Evolutionary conservation across 2,888 invertebrate genomes (phyloP), one percentile per base, ranked within the genome.

Genomic region (Atrina japonica): DNA sequence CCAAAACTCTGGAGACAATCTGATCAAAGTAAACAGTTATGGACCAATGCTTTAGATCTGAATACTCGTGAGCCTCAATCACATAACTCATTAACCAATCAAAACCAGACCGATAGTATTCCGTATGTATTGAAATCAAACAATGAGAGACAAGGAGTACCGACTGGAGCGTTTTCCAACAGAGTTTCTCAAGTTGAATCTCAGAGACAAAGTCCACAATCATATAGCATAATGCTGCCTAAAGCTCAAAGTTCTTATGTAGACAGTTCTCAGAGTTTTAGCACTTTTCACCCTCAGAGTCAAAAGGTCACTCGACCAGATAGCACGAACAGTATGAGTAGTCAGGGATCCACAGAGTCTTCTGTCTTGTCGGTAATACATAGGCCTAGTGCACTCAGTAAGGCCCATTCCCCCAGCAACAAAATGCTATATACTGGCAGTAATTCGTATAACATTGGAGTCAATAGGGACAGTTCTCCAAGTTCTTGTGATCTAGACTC

Each of bases 351-450:
- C 25, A 83, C 86, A 21, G 83, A 83, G 16, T 85, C 82, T 2
- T 86, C 85, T 49, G 79, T 79, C 50, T 81, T 82, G 61, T 82
- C 85, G 7, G 78, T 85, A 21, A 86, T 86, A 58, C 84, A 84
- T 68, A 70, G 81, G 63, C 84, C 84, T 25, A n/a, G 43, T 49
- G 21, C 41, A 41, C 70, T 18, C 35, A 23, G 47, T 18, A 53
- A 60, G 18, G 59, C 40, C 25, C 63, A 73, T 18, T 73, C 76
- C 30, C 70, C 76, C 11, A 71, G 66, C 71, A 68, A 70, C 60
- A 70, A 59, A 18, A 18, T 35, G 11, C 11, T 23, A 2, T 29
- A 35, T 21, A n/a, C 49, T 27, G 29, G 29, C 35, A 25, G 49
- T 7, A 14, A 18, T 6, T 29, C 35, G 23, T 49, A 49, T 49